Evolutionary conservation across 2,888 invertebrate genomes (phyloP), one percentile per base, ranked within the genome.

Genomic region (Eupithecia insigniata): DNA sequence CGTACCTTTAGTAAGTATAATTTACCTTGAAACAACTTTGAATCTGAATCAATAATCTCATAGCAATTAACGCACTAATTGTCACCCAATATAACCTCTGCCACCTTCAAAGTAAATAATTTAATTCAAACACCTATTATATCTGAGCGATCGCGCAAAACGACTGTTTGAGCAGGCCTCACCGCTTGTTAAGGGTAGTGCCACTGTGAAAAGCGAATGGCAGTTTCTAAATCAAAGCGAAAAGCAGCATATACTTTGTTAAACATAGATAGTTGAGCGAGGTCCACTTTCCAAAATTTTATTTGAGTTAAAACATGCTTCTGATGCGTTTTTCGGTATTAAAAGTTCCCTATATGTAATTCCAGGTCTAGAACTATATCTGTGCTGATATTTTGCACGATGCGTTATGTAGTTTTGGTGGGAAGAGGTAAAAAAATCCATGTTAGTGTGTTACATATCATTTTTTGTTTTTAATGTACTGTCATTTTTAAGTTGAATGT

Each of bases 141-240:
- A 78, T 64, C 30, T 62, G 65, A 60, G 22, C 72, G 72, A 74
- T 75, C 72, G 72, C 73, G 67, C 70, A 72, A 78, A 79, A 77
- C 71, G 76, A 72, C 72, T 78, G 76, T 80, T 79, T 80, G 78
- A 80, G 74, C 32, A 78, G 74, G 78, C 74, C 62, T 70, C 73
- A 78, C 80, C 79, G 74, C 76, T 78, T 75, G 76, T 79, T 79
- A 77, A 77, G 74, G 67, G 22, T 46, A 1, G 0, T n/a, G 0
- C 8, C 55, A 8, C 58, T 28, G 67, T 77, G 22, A 70, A 12
- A 69, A 70, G 68, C 67, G 67, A 28, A 32, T 69, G 73, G 10
- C 36, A 12, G 36, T 36, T 36, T 36, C 36, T 36, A 1, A 14
- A 36, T 43, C n/a, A 43, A 43, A n/a, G 43, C 43, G 18, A 43